phyloP scores from a whole-genome alignment of 2,888 invertebrate genomes.

The Allolobophora icterica region DNA sequence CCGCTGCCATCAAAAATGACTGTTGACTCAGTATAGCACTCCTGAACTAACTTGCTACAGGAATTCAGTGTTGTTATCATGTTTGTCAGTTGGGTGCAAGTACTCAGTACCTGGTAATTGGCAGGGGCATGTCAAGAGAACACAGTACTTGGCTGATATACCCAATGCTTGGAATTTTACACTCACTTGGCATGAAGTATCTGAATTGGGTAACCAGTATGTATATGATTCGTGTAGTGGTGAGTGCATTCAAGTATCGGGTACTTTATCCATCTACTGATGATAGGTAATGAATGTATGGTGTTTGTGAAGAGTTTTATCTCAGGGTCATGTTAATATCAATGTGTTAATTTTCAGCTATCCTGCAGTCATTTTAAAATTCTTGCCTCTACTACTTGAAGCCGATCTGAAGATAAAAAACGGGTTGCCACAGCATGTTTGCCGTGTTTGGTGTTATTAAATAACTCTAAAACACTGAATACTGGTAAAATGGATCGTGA shows the following conservation, averaged over 20 bases:
- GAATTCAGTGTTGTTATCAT: neutral
- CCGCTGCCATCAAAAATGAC: neutral
- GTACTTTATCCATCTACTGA: neutral
- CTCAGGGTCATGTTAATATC: neutral
- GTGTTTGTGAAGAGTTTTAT: neutral
- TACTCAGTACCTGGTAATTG: neutral
- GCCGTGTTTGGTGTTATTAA: neutral
- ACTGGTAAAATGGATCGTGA: neutral
- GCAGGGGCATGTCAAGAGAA: too few relatives aligned
- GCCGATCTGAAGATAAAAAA: neutral
- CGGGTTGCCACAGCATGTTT: neutral
- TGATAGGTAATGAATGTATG: neutral
- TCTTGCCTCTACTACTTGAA: constrained; percentile 1
- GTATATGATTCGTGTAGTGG: neutral
- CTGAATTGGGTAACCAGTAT: neutral
- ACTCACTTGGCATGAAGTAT: too few relatives aligned
- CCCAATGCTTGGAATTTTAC: too few relatives aligned
- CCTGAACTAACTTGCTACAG: neutral
- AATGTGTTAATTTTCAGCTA: constrained; percentile 6
- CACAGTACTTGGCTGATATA: too few relatives aligned
- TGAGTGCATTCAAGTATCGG: neutral
- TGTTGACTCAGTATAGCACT: neutral
- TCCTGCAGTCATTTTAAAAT: neutral
- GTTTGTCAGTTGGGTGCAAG: neutral
- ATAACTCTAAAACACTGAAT: neutral